Evolutionary conservation across 2,113 vertebrate genomes (phyloP).

Genomic region (Archilochus colubris): DNA sequence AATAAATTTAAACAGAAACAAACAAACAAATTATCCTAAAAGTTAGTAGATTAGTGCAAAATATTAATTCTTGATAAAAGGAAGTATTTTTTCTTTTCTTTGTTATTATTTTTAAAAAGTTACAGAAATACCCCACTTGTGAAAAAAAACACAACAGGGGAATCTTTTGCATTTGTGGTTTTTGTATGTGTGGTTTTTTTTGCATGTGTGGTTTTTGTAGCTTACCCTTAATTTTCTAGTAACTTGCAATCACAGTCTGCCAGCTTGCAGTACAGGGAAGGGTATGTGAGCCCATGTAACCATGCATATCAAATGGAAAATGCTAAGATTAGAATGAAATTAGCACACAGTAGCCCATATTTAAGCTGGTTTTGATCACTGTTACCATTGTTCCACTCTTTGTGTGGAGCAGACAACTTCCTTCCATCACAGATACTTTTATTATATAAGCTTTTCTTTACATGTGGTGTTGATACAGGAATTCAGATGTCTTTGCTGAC

Average conservation of each 20-base stretch:
- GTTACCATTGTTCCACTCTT: too few species aligned
- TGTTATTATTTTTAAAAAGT: not conserved
- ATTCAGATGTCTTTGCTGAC: too few species aligned
- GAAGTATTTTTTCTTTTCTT: not conserved
- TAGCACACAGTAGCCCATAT: not conserved
- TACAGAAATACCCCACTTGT: not conserved
- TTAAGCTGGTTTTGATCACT: not conserved
- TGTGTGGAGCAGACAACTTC: too few species aligned
- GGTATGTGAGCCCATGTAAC: not conserved
- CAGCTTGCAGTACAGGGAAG: not conserved
- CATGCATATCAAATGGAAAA: not conserved
- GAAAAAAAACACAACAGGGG: not conserved
- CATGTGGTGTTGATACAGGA: too few species aligned
- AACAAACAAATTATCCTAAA: not conserved
- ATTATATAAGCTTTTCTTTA: too few species aligned
- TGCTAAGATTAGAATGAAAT: not conserved
- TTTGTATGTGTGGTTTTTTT: too few species aligned
- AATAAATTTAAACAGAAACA: not conserved
- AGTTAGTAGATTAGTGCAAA: not conserved
- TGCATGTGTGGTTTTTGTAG: not conserved
- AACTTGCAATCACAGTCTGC: not conserved
- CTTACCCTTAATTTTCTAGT: not conserved
- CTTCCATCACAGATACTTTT: too few species aligned
- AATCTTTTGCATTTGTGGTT: not conserved
- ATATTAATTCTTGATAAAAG: not conserved